Base-by-base conservation (phyloP, 2,113 vertebrate genomes). In the Melanostigma gelatinosum region DNA sequence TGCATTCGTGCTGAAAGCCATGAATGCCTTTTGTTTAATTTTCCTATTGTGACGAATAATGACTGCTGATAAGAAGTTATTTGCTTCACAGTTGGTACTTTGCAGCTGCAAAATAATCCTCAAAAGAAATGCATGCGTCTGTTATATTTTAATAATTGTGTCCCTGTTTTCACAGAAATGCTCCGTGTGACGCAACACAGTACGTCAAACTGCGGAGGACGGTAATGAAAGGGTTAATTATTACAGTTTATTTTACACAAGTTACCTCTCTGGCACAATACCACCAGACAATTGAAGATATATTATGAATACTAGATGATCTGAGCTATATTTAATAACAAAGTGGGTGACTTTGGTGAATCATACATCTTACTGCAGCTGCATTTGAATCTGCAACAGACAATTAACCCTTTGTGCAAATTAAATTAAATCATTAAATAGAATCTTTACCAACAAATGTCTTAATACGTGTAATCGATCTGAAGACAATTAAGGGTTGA, bases 171-270 rank as follows among this genome's bases (percentile, higher is more conserved):
- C 62, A 82, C 88, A 92, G 1, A 29, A 46, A 44, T 2, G 9
- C 18, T 7, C 11, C 42, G n/a, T 9, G 6, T 9, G 6, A 0
- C 8, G 27, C 32, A 9, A 15, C 63, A 29, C 11, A 58, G 66
- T 7, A n/a, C 22, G 1, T 1, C 68, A 66, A 46, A 1, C 10
- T 24, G 1, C 58, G 62, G 12, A 29, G 4, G 20, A 32, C 64
- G 85, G 91, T 89, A 89, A 80, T 80, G 18, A 92, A 93, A 92
- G 86, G 85, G 89, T 91, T 93, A 90, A 93, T 58, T 11, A 6
- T 29, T 29, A 61, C n/a, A 24, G 2, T 4, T 48, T 66, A 66
- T 65, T 64, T 6, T 4, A 18, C 0, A n/a, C 0, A 15, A 4
- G 71, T 12, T 6, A 20, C 10, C 29, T 57, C 0, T 8, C 6